Percentiles rank a stretch among this genome's conserved stretches.
Evolutionary conservation across 1,140 invertebrate species (phyloP).

Genomic region (Bicyclus anynana): DNA sequence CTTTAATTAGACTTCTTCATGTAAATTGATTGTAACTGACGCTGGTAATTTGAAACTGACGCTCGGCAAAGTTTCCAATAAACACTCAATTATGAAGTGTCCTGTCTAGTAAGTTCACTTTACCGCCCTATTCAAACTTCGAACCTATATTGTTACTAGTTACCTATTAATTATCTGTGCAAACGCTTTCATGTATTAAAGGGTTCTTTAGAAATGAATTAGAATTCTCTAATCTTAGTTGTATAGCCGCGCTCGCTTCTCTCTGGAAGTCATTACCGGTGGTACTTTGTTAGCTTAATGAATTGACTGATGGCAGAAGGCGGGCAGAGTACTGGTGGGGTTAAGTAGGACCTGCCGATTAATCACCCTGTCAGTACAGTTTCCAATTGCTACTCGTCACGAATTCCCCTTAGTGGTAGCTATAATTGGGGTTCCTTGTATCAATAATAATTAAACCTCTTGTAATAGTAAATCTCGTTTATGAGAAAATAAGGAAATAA

Average conservation of each 20-base stretch:
- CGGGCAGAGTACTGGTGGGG: constrained; percentile 65
- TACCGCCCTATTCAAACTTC: constrained; percentile 1
- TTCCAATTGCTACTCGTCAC: constrained; percentile 69
- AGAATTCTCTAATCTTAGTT: constrained; percentile 29
- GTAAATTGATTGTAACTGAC: constrained; percentile 73
- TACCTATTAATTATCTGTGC: constrained; percentile 5
- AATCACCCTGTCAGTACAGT: constrained; percentile 71
- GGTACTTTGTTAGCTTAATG: constrained; percentile 73
- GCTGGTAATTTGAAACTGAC: constrained; percentile 46
- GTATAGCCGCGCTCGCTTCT: constrained; percentile 44
- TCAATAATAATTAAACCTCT: constrained; percentile 16
- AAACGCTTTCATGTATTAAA: constrained; percentile 18
- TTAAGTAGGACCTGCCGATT: constrained; percentile 70
- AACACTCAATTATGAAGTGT: constrained; percentile 41
- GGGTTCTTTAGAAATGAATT: constrained; percentile 16
- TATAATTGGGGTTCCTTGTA: constrained; percentile 48
- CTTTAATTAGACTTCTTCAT: constrained; percentile 75
- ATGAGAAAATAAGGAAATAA: not conserved
- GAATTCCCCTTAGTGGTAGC: constrained; percentile 47
- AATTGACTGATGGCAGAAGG: constrained; percentile 71
- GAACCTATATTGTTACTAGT: not conserved
- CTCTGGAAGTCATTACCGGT: constrained; percentile 64
- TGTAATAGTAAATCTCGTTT: not conserved
- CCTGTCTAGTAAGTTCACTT: constrained; percentile 23
- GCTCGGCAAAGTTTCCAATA: constrained; percentile 11